A percentile compares a stretch with the other conserved stretches of the same genome.
Evolutionary conservation across 2,797 vertebrate genomes (phyloP).

Genomic region (Loriculus beryllinus): DNA sequence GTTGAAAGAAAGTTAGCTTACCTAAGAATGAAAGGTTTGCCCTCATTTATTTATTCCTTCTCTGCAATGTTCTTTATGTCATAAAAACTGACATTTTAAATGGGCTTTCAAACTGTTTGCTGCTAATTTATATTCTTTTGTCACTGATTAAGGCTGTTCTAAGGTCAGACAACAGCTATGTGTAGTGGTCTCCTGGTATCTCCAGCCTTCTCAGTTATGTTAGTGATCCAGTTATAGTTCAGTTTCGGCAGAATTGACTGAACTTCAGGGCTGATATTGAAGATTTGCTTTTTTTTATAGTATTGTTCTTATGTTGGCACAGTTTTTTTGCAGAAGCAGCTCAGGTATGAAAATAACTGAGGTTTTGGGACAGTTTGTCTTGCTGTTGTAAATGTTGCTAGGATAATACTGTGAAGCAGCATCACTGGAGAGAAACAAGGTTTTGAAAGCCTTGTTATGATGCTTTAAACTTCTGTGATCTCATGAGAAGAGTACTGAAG

Average conservation of each 20-base stretch:
- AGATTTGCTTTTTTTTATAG: background rate
- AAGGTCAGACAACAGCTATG: accelerated
- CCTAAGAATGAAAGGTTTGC: background rate
- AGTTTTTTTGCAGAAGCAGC: background rate
- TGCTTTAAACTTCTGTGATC: background rate
- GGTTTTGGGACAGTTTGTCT: background rate
- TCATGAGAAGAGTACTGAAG: background rate
- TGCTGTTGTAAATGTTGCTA: background rate
- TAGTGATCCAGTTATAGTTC: background rate
- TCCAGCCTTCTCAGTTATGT: background rate
- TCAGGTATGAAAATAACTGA: background rate
- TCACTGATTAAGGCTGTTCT: background rate
- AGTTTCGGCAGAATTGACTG: background rate
- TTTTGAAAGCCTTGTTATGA: background rate
- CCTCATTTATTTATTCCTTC: background rate
- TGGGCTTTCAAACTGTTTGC: background rate
- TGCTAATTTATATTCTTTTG: background rate
- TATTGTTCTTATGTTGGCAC: background rate
- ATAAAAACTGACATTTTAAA: background rate
- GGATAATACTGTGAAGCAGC: background rate
- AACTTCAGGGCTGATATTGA: background rate
- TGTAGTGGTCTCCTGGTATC: background rate
- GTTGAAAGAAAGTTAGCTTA: background rate
- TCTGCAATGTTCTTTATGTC: background rate
- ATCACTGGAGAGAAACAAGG: background rate